Evolutionary conservation across 2,113 vertebrate species (phyloP), one percentile per base, ranked within the genome.

Genomic region (Amblyornis subalaris): DNA sequence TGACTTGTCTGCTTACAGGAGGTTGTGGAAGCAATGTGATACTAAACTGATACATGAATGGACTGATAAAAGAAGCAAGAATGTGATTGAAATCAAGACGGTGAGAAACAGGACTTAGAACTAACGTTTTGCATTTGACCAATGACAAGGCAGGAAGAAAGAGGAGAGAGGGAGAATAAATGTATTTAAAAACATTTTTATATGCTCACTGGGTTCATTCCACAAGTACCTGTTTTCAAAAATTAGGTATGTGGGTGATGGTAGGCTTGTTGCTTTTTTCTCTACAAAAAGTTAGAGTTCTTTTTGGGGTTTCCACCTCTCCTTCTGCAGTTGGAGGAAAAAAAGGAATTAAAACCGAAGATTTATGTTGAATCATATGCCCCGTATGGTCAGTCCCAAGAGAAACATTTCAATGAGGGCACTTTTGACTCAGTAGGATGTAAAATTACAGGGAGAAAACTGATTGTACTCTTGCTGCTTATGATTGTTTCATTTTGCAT

Each of bases 391-490:
- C 14, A 67, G 3, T 40, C 12, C 12, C 4, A 17, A 74, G 29
- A 69, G 48, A 79, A 61, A 35, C 8, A 55, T 26, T 62, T 61
- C 33, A 69, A 1, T 35, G 14, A 44, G 42, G 69, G 50, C 20
- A 42, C 15, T 65, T 47, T 81, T 61, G 70, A 71, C 35, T 60
- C 35, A 38, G 17, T 20, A 70, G 50, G 14, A 76, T 3, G 2
- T 47, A 26, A 71, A 85, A 54, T n/a, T 12, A 85, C 31, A 26
- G 17, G 17, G 20, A 76, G 28, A 54, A 71, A 76, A 33, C 14
- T 60, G 31, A 25, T 54, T 8, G 17, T 17, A 4, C 4, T 48
- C 28, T 81, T 0, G 0, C 23, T 71, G 5, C 6, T 58, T 29
- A 53, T 1, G 3, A 45, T 55, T 33, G 28, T 70, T 70, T 47